phyloP scores from a whole-genome alignment of 2,113 vertebrate genomes.

The Ellobius talpinus region DNA sequence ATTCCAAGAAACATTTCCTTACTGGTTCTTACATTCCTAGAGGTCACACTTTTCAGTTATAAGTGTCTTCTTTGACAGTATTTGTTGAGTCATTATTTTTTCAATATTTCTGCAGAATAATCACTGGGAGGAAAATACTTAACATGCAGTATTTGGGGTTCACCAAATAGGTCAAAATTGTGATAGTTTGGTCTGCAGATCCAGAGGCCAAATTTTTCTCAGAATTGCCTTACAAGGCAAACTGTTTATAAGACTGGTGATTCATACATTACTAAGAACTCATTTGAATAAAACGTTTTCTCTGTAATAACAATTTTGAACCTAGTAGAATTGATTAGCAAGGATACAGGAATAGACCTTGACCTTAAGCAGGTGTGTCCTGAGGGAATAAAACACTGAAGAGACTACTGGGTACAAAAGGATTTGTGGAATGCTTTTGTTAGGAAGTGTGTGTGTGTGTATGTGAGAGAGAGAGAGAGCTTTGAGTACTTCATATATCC shows the following conservation, averaged over 20 bases:
- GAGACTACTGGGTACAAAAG: background rate
- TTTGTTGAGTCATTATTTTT: slow-evolving; percentile 6
- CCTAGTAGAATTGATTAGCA: slow-evolving; percentile 37
- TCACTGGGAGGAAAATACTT: background rate
- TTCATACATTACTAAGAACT: background rate
- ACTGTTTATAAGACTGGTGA: background rate
- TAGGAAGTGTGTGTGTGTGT: background rate
- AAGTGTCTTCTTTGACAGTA: background rate
- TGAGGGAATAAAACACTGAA: background rate
- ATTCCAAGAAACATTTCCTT: background rate
- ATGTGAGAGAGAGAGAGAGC: background rate
- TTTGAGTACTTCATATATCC: background rate
- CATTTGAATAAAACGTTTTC: slow-evolving; percentile 11
- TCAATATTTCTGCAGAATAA: background rate
- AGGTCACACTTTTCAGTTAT: background rate
- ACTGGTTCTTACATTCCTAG: slow-evolving; percentile 2
- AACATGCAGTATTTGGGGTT: background rate
- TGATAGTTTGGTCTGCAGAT: background rate
- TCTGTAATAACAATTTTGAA: background rate
- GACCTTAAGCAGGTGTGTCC: background rate
- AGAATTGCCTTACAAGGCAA: background rate
- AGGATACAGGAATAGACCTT: background rate
- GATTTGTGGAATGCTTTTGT: background rate
- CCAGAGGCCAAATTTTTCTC: background rate
- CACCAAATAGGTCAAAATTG: background rate